phyloP scores from a whole-genome alignment of 2,888 invertebrate genomes.

The Micropterix aruncella region DNA sequence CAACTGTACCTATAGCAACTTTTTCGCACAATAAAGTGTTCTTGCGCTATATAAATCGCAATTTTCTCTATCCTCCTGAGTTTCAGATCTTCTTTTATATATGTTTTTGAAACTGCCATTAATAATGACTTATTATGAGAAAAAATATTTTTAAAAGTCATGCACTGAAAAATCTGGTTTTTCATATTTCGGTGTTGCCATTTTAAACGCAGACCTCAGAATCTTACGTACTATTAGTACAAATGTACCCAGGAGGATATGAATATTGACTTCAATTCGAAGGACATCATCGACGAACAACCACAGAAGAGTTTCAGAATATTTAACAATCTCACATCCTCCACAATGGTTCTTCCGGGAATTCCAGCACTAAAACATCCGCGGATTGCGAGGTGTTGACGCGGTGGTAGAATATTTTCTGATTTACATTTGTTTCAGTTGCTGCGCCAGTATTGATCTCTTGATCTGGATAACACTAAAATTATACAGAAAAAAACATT shows the following conservation, averaged over 20 bases:
- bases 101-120: no score
- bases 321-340: slow-evolving; percentile 55
- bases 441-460: slow-evolving; percentile 81
- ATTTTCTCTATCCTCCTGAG: no score
- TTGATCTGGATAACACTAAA: slow-evolving; percentile 67
- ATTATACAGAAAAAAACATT: slow-evolving; percentile 5
- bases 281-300: slow-evolving; percentile 13
- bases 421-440: slow-evolving; percentile 73
- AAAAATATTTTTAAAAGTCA: no score
- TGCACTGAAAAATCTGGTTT: no score
- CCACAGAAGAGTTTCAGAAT: slow-evolving; percentile 5
- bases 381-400: slow-evolving; percentile 74
- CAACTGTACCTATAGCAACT: no score
- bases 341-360: slow-evolving; percentile 84
- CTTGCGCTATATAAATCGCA: no score
- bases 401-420: slow-evolving; percentile 87
- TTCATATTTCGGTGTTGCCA: no score
- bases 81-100: no score
- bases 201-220: no score
- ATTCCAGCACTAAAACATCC: slow-evolving; percentile 80
- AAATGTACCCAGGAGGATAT: slow-evolving; percentile 2
- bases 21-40: no score
- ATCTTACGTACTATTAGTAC: no score
- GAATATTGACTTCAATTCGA: slow-evolving; percentile 13
- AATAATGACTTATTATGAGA: no score